These are phyloP conservation scores for Lithophane semibrunnea DNA, from an alignment of 2,888 invertebrate species.

Conservation along the genomic window DNA sequence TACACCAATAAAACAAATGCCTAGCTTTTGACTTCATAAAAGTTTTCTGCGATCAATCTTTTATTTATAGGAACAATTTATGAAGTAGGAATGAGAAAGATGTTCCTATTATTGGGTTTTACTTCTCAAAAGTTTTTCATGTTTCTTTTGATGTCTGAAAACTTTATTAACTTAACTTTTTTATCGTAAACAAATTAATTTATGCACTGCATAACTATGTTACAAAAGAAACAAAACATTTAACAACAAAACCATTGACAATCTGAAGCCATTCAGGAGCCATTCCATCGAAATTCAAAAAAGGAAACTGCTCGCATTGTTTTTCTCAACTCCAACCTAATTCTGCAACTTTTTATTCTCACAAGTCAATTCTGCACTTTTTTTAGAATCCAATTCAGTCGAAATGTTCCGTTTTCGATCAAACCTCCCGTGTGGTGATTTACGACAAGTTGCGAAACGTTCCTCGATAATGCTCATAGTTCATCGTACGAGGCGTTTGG, in stretches of 20 bases:
- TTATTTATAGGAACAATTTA: background rate
- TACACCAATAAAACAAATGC: background rate
- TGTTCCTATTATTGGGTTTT: background rate
- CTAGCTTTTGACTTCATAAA: background rate
- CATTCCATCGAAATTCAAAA: constrained; percentile 8
- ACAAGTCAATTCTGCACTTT: constrained; percentile 46
- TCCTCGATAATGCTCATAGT: constrained; percentile 71
- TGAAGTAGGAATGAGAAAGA: background rate
- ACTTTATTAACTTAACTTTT: background rate
- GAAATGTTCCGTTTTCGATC: constrained; percentile 55
- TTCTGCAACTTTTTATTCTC: constrained; percentile 38
- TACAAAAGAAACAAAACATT: background rate
- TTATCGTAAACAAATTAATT: background rate
- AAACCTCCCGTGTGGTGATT: constrained; percentile 65
- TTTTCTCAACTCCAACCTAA: constrained; percentile 18
- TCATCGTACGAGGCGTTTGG: constrained; percentile 77
- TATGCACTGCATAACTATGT: background rate
- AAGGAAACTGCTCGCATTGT: constrained; percentile 8
- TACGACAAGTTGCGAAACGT: constrained; percentile 70
- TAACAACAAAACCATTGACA: background rate
- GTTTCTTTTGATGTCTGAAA: background rate
- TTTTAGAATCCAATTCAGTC: constrained; percentile 48
- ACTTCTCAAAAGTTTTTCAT: background rate
- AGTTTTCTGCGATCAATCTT: background rate
- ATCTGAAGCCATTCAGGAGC: background rate